Evolutionary conservation across 2,888 invertebrate genomes (phyloP), one percentile per base, ranked within the genome.

Genomic region (Nomada fabriciana): DNA sequence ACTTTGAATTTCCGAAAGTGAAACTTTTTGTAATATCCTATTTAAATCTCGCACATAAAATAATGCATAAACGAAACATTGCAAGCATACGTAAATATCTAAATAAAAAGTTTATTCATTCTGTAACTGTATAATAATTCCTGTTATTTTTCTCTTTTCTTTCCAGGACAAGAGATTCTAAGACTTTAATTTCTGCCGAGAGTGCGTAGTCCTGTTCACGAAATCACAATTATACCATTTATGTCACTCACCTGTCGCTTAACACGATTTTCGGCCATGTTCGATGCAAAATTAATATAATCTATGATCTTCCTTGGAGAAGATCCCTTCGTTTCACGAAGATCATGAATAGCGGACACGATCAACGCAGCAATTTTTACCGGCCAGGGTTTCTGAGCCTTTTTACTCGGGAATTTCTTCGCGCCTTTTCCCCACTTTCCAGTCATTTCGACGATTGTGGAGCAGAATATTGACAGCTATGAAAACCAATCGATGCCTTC

Each of bases 271-370:
- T 90, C 88, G 36, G 91, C 85, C 71, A 89, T 72, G 67, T 88
- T 82, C 2, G 92, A 91, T 0, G 85, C 86, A 67, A 88, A 90
- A 79, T 88, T 91, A 72, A 93, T 89, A 78, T 91, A 91, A 67
- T 89, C 91, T 53, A 89, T 82, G 52, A 93, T 93, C 77, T 90
- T 91, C 59, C 82, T 87, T 2, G 88, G 79, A 36, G 92, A 90
- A 15, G 89, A 87, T 67, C 92, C 92, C 75, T 90, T 91, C n/a
- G 86, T 89, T 72, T 91, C 90, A 2, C 89, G 84, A 25, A 93
- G 88, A 82, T 91, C 90, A 57, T 90, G 89, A 81, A 93, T 91
- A 42, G 92, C 92, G 15, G 91, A 90, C 13, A 90, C 87, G 52
- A 93, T 88, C 76, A 93, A 82, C 36, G 91, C 89, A 3, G 90